Conservation (phyloP, 2,888 invertebrate genomes). For the Cerastis leucographa region DNA sequence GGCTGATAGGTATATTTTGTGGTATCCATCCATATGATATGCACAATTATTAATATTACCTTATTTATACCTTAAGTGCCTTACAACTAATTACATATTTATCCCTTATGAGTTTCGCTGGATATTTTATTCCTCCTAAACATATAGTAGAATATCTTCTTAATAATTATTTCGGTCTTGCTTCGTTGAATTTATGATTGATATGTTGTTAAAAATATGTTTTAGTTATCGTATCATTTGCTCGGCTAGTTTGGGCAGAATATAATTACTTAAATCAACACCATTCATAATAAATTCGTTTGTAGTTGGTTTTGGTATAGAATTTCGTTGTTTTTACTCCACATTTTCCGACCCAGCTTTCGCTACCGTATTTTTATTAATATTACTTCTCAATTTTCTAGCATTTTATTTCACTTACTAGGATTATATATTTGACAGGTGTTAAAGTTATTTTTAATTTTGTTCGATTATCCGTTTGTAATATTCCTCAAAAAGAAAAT, state of each 20-base stretch:
- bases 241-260: constrained; percentile 36
- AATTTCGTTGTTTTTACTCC: constrained; percentile 10
- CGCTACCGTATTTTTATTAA: not conserved
- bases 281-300: not conserved
- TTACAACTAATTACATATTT: constrained; percentile 4
- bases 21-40: constrained; percentile 4
- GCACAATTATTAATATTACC: not conserved
- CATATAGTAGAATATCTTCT: constrained; percentile 7
- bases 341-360: not conserved
- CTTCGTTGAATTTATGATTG: constrained; percentile 71
- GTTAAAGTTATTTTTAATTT: not conserved
- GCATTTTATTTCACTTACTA: not conserved
- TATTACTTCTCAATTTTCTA: not conserved
- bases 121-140: constrained; percentile 23
- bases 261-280: constrained; percentile 34
- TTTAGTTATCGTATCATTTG: constrained; percentile 50
- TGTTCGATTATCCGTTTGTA: not conserved
- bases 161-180: constrained; percentile 69
- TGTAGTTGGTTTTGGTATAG: not conserved
- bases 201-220: constrained; percentile 66
- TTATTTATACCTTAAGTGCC: not conserved
- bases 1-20: constrained; percentile 47
- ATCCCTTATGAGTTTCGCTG: constrained; percentile 13
- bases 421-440: not conserved
- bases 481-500: not conserved